Conservation (phyloP, 2,113 vertebrate genomes). For the Toxotes jaculatrix region DNA sequence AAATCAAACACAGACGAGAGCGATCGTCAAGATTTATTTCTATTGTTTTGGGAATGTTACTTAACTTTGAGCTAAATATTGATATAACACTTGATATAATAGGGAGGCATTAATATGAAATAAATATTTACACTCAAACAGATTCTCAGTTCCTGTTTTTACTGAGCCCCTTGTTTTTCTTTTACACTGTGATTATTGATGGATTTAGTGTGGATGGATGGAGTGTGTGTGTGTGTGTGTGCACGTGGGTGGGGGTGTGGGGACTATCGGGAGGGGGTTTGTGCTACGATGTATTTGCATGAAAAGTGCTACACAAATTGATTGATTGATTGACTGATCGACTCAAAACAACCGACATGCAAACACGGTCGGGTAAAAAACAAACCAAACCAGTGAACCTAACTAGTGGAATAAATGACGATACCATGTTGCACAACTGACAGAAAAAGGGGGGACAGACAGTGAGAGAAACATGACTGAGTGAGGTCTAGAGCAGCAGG, state of each 20-base stretch:
- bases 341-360: too few species aligned
- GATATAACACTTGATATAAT: background rate
- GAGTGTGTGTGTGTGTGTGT: too few species aligned
- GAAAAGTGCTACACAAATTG: too few species aligned
- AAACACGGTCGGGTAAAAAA: background rate
- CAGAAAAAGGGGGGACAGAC: background rate
- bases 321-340: too few species aligned
- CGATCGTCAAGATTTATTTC: background rate
- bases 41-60: background rate
- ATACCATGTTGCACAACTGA: background rate
- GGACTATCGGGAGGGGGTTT: too few species aligned
- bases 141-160: too few species aligned
- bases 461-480: background rate
- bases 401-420: background rate
- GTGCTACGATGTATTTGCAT: too few species aligned
- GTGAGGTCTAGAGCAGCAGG: slow-evolving; percentile 29
- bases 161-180: too few species aligned
- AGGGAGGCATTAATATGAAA: background rate
- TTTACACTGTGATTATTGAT: too few species aligned
- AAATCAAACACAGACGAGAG: slow-evolving; percentile 3
- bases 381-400: background rate
- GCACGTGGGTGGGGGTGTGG: too few species aligned
- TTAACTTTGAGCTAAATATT: slow-evolving; percentile 1
- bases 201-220: too few species aligned
- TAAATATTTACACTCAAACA: background rate